Evolutionary conservation across 2,797 vertebrate species (phyloP).

Genomic region (Urocyon cinereoargenteus): DNA sequence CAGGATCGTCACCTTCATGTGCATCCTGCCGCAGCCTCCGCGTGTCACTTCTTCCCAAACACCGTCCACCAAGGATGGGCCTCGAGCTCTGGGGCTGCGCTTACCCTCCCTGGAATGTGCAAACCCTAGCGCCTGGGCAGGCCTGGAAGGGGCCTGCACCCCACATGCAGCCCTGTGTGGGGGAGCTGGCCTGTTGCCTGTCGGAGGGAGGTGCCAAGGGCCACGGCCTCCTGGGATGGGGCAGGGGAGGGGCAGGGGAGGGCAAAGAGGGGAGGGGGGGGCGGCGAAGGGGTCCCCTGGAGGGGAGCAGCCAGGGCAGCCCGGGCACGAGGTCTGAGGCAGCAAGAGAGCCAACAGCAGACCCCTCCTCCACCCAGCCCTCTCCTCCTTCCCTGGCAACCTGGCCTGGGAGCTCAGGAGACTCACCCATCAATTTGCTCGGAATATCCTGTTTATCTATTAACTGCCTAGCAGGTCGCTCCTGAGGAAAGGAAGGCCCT

Average conservation of each 20-base stretch:
- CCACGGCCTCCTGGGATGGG: no score
- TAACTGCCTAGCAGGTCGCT: not conserved
- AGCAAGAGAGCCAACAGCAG: not conserved
- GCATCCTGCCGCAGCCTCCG: slow-evolving; percentile 58
- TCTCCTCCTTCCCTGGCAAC: slow-evolving; percentile 10
- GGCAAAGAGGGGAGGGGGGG: not conserved
- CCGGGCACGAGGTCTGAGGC: not conserved
- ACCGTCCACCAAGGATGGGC: slow-evolving; percentile 62
- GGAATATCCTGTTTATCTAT: slow-evolving; percentile 35
- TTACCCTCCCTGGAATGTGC: not conserved
- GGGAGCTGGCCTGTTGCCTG: not conserved
- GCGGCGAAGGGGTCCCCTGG: not conserved
- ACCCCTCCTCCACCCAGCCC: not conserved
- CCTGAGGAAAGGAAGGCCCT: not conserved
- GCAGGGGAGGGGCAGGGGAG: no score
- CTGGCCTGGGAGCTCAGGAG: not conserved
- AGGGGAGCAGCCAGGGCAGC: not conserved
- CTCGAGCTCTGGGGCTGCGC: not conserved
- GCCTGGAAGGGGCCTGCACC: no score
- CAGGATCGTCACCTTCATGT: slow-evolving; percentile 71
- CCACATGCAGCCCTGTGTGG: not conserved
- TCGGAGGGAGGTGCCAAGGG: not conserved
- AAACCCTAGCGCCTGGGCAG: not conserved
- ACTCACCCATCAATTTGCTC: not conserved
- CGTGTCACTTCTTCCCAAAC: slow-evolving; percentile 54